phyloP scores from a whole-genome alignment of 2,797 vertebrate genomes.

The Liparis tanakae region DNA sequence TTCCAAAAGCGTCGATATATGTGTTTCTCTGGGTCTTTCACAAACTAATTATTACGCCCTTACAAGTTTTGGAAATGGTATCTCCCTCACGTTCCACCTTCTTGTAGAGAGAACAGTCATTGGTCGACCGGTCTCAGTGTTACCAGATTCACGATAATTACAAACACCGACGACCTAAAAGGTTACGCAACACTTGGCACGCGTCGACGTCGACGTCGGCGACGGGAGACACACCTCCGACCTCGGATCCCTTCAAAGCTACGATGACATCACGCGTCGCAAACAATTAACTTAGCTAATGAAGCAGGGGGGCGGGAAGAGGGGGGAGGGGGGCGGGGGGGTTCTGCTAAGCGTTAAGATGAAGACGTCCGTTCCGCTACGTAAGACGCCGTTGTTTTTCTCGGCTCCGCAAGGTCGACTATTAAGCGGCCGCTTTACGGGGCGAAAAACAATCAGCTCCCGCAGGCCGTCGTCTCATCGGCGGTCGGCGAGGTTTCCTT shows the following conservation, averaged over 20 bases:
- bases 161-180: neutral
- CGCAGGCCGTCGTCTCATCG: constrained; percentile 47
- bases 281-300: constrained; percentile 69
- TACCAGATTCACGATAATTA: no score
- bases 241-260: constrained; percentile 35
- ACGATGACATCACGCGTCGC: constrained; percentile 44
- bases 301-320: constrained; percentile 53
- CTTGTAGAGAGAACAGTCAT: no score
- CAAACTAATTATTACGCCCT: no score
- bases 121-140: no score
- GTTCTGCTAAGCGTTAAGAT: constrained; percentile 54
- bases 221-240: constrained; percentile 36
- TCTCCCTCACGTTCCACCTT: no score
- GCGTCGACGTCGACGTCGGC: constrained; percentile 33
- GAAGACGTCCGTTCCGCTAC: constrained; percentile 60
- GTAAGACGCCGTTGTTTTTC: constrained; percentile 56
- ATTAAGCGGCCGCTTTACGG: constrained; percentile 34
- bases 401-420: constrained; percentile 47
- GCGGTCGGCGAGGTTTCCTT: constrained; percentile 47
- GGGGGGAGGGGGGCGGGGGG: no score
- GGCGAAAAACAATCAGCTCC: constrained; percentile 53
- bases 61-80: no score
- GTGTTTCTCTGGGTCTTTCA: no score
- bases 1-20: no score
- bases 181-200: neutral